phyloP scores from a whole-genome alignment of 1,140 invertebrate genomes.

The Ganaspis sp. region DNA sequence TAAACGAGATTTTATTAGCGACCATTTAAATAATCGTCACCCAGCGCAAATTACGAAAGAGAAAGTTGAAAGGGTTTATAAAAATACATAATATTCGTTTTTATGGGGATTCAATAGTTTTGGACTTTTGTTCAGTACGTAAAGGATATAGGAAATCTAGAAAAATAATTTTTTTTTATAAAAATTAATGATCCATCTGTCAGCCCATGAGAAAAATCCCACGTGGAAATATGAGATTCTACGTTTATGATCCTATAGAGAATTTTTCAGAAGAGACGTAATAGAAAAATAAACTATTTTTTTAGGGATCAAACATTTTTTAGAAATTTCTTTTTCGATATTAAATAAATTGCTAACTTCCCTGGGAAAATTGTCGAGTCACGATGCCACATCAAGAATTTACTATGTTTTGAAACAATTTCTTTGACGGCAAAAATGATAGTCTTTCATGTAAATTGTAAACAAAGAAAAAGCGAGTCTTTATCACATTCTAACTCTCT shows the following conservation, averaged over 20 bases:
- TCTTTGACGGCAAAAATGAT: not conserved
- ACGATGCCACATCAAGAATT: not conserved
- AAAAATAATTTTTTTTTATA: no score
- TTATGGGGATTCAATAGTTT: not conserved
- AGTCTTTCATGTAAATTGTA: not conserved
- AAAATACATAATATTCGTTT: not conserved
- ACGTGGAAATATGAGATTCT: no score
- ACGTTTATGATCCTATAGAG: no score
- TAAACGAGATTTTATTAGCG: constrained; percentile 17
- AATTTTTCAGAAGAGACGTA: no score
- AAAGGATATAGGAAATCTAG: no score
- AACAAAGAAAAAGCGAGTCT: constrained; percentile 8
- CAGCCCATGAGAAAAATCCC: no score
- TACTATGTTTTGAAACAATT: not conserved
- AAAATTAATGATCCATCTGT: no score
- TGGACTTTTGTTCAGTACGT: not conserved
- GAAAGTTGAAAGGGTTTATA: constrained; percentile 6
- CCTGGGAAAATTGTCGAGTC: not conserved
- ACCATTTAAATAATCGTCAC: constrained; percentile 22
- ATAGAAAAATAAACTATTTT: no score
- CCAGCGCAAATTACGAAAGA: constrained; percentile 11
- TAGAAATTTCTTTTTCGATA: not conserved
- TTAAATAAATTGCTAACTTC: not conserved
- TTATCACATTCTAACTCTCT: not conserved
- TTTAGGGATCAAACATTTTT: no score